Evolutionary conservation across 2,113 vertebrate genomes (phyloP), one percentile per base, ranked within the genome.

Genomic region (Ochotona princeps): DNA sequence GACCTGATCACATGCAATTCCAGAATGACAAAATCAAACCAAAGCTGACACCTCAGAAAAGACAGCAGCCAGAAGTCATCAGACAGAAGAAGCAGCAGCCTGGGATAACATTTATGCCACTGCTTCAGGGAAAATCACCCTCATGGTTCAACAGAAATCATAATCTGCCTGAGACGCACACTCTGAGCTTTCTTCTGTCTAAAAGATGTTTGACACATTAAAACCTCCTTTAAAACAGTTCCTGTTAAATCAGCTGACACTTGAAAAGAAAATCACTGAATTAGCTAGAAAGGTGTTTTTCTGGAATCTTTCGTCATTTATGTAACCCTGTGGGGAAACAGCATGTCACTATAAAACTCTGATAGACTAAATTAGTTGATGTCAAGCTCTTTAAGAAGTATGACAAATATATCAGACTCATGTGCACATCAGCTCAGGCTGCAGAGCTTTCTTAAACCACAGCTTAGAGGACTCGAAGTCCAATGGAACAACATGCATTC

Each of bases 61-160:
- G 1, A 69, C 0, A 87, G 74, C 51, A 25, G 21, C 38, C 30
- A 10, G 5, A 80, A 26, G 47, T 54, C 23, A 65, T 2, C 0
- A 23, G 30, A 47, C 4, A 26, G 28, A 86, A 15, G 21, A 49
- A 65, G 21, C 60, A 38, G 47, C 0, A 5, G 25, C 8, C 32
- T 32, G 9, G 0, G 2, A 20, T 6, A 8, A 12, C 76, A 30
- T 32, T 35, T 47, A 51, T 8, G 79, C 32, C 44, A 44, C 60
- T 4, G 38, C 60, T 23, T 32, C n/a, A 20, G 63, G 60, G 70
- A 67, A 65, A 30, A 74, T 7, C 21, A 67, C 1, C 9, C 38
- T 6, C 15, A 13, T 0, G 28, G 20, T 0, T n/a, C 9, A 14
- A 51, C 2, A 18, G 26, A 8, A 28, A n/a, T 61, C 17, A 67